phyloP scores from a whole-genome alignment of 2,113 vertebrate species.

The Limanda limanda region DNA sequence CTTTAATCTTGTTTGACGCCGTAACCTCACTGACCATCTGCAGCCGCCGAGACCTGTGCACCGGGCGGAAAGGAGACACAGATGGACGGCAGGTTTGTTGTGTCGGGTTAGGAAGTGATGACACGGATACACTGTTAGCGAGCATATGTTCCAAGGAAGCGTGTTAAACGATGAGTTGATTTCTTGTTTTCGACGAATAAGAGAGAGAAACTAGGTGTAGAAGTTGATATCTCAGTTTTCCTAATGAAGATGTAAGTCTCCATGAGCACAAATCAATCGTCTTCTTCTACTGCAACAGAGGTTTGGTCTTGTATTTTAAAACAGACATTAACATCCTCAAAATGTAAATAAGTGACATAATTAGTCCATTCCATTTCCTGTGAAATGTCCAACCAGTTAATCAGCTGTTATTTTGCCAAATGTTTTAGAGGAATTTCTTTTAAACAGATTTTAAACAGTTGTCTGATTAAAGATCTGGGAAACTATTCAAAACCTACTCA shows the following conservation, averaged over 20 bases:
- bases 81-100: not conserved
- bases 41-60: constrained; percentile 11
- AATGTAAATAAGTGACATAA: no score
- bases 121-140: not conserved
- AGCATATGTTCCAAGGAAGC: no score
- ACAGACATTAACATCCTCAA: no score
- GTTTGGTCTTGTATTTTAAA: no score
- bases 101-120: constrained; percentile 4
- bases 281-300: no score
- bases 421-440: no score
- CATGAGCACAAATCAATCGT: no score
- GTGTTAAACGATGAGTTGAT: not conserved
- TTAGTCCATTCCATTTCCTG: no score
- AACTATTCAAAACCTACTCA: not conserved
- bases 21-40: constrained; percentile 53
- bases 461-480: no score
- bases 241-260: not conserved
- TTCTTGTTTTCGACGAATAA: not conserved
- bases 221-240: not conserved
- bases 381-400: not conserved
- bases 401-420: no score
- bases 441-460: no score
- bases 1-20: constrained; percentile 52
- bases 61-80: not conserved
- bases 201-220: not conserved